A percentile compares a stretch with the other conserved stretches of the same genome.
phyloP scores from a whole-genome alignment of 2,113 vertebrate species.

The Tylochromis polylepis region DNA sequence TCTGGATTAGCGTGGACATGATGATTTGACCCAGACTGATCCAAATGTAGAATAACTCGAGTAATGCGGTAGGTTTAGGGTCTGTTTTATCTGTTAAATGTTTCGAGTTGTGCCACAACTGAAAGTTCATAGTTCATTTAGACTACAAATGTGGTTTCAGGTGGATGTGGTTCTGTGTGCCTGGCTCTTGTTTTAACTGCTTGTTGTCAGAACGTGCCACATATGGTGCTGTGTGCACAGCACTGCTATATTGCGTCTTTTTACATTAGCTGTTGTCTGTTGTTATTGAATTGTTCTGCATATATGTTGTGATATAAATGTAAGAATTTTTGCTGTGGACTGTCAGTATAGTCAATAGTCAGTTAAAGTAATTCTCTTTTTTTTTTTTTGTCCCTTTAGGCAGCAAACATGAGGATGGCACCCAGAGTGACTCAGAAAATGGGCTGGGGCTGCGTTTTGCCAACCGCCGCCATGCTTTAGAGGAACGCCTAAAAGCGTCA shows the following conservation, averaged over 20 bases:
- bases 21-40: conserved; percentile 14
- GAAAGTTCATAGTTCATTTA: not conserved
- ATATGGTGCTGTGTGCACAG: not conserved
- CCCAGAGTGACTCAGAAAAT: conserved; percentile 97
- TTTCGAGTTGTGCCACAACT: not conserved
- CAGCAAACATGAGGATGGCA: conserved; percentile 96
- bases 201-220: not conserved
- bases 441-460: conserved; percentile 82
- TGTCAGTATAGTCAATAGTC: not conserved
- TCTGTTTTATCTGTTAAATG: not conserved
- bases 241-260: not conserved
- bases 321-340: not conserved
- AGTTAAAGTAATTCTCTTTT: not conserved
- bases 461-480: conserved; percentile 80
- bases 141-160: not conserved
- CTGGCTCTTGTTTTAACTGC: not conserved
- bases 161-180: not conserved
- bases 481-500: conserved; percentile 84
- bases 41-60: conserved; percentile 1
- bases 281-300: not conserved
- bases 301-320: not conserved
- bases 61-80: not conserved
- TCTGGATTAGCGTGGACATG: conserved; percentile 48
- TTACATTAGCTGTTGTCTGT: not conserved
- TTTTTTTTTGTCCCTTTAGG: conserved; percentile 66